Evolutionary conservation across 2,113 vertebrate genomes (phyloP).

Genomic region (Alaudala cheleensis): DNA sequence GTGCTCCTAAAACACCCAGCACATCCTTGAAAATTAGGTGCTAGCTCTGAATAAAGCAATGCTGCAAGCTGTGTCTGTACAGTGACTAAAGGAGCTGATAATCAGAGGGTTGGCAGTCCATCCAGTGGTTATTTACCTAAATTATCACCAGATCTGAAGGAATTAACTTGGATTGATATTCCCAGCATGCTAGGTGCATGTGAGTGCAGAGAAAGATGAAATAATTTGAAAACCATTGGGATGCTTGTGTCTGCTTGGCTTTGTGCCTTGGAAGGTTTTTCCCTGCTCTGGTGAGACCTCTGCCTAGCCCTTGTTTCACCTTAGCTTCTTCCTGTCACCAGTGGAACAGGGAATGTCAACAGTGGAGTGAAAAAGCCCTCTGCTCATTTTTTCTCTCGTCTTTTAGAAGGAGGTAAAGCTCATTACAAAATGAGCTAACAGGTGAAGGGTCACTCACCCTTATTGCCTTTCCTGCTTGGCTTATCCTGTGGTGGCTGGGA

Average conservation of each 20-base stretch:
- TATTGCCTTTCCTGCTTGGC: background rate
- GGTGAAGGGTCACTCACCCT: background rate
- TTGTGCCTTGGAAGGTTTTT: background rate
- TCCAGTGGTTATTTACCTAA: background rate
- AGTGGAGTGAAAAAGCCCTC: background rate
- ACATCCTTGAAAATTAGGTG: background rate
- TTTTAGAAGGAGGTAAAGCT: background rate
- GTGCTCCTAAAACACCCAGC: background rate
- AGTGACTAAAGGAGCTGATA: background rate
- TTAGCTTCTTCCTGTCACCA: rapidly evolving
- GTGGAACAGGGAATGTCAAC: background rate
- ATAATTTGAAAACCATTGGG: background rate
- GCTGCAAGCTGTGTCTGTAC: background rate
- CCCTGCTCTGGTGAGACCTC: background rate
- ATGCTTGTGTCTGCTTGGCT: background rate
- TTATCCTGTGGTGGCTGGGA: background rate
- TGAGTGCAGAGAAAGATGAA: background rate
- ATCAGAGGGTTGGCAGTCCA: too few species aligned
- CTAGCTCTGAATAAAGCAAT: background rate
- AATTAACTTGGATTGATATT: background rate
- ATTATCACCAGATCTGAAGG: background rate
- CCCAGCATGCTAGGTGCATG: background rate
- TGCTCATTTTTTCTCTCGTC: rapidly evolving
- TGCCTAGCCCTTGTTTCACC: background rate
- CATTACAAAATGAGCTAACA: background rate